A percentile compares a stretch with the other conserved stretches of the same genome.
Conservation (phyloP, 2,888 invertebrate genomes). For the Rambutsinella grinnellia region DNA sequence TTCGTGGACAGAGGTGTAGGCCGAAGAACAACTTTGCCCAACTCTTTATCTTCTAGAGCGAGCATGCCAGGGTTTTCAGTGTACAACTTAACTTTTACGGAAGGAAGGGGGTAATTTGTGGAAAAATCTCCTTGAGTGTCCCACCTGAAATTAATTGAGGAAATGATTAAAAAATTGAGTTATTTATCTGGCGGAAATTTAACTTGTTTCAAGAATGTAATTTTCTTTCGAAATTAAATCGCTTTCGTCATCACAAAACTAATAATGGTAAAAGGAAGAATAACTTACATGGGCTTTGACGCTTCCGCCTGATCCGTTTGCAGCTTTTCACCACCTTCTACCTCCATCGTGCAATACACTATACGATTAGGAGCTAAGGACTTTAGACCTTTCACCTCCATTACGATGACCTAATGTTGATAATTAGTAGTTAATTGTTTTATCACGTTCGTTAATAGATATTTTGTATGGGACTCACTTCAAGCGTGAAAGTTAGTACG, state of each 20-base stretch:
- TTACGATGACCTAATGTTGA: slow-evolving; percentile 96
- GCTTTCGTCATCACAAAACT: no score
- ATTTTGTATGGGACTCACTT: slow-evolving; percentile 75
- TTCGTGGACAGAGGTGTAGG: slow-evolving; percentile 90
- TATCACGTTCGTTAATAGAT: no score
- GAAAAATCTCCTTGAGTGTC: slow-evolving; percentile 99
- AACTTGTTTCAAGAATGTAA: no score
- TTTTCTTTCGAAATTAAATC: no score
- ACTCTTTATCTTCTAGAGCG: slow-evolving; percentile 98
- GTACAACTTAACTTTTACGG: slow-evolving; percentile 97
- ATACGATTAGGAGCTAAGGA: slow-evolving; percentile 96
- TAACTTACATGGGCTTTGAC: slow-evolving; percentile 92
- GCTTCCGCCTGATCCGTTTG: slow-evolving; percentile 99
- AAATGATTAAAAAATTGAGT: no score
- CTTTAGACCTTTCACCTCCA: slow-evolving; percentile 99
- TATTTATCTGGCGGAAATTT: no score
- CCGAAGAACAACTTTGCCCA: slow-evolving; percentile 91
- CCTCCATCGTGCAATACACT: slow-evolving; percentile 99
- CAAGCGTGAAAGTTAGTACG: slow-evolving; percentile 94
- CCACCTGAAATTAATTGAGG: slow-evolving; percentile 85
- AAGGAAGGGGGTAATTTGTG: slow-evolving; percentile 95
- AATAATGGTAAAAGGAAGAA: background rate
- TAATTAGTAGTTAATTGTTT: no score
- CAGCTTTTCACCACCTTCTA: slow-evolving; percentile 98
- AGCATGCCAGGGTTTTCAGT: slow-evolving; percentile 98